A percentile compares a stretch with the other conserved stretches of the same genome.
These are phyloP conservation scores for Sarcophaga subvicina DNA, from an alignment of 2,888 invertebrate genomes.

Conservation along the genomic window DNA sequence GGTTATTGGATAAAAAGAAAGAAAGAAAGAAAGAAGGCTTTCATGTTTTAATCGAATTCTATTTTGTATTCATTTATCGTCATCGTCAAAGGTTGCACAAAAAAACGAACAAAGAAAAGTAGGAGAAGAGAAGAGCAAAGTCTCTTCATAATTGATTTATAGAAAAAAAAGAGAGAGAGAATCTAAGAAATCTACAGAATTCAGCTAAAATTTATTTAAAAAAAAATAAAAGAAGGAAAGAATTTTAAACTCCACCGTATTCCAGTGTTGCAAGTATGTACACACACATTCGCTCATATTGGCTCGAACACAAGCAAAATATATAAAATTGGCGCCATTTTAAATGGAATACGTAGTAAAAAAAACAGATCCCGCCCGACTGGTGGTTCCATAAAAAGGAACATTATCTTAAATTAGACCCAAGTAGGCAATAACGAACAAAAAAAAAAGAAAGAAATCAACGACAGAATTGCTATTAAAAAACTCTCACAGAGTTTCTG, in stretches of 20 bases:
- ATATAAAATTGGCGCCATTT: slow-evolving; percentile 54
- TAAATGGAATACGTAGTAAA: background rate
- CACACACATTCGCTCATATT: background rate
- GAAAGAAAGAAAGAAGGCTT: slow-evolving; percentile 39
- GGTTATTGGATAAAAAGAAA: slow-evolving; percentile 23
- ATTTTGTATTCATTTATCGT: slow-evolving; percentile 14
- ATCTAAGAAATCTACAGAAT: background rate
- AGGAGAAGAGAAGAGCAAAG: background rate
- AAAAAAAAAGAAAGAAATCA: background rate
- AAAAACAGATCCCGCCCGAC: slow-evolving; percentile 28
- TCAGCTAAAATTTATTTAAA: background rate
- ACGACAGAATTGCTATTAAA: slow-evolving; percentile 22
- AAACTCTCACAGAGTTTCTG: background rate
- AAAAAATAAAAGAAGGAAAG: background rate
- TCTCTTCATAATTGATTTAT: slow-evolving; percentile 20
- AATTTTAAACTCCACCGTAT: too few species aligned
- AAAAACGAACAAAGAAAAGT: slow-evolving; percentile 11
- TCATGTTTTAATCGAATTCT: slow-evolving; percentile 65
- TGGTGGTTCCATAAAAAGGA: slow-evolving; percentile 49
- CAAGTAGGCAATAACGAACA: slow-evolving; percentile 15
- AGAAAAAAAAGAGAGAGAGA: background rate
- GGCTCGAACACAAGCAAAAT: background rate
- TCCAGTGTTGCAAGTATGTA: too few species aligned
- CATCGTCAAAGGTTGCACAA: slow-evolving; percentile 44
- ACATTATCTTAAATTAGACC: slow-evolving; percentile 31